A percentile compares a stretch with the other conserved stretches of the same genome.
These are phyloP conservation scores for Geotrypetes seraphini DNA, from an alignment of 2,797 vertebrate species.

Conservation along the genomic window DNA sequence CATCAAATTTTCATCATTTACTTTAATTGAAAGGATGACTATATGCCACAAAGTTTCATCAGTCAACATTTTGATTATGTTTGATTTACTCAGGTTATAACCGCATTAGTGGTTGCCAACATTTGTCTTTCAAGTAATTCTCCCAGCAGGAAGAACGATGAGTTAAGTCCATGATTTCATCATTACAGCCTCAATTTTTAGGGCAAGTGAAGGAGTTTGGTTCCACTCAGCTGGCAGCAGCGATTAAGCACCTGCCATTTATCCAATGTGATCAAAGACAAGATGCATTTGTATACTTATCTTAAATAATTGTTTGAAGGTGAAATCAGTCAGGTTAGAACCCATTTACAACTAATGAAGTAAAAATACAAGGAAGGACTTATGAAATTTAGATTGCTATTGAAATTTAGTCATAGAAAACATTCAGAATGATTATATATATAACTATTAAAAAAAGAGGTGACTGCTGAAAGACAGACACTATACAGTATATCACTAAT, in stretches of 20 bases:
- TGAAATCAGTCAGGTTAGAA: conserved; percentile 42
- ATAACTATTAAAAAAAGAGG: too few species aligned
- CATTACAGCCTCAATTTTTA: conserved; percentile 48
- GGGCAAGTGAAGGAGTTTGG: conserved; percentile 46
- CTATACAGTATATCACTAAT: too few species aligned
- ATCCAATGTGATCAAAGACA: conserved; percentile 29
- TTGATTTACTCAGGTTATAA: conserved; percentile 57
- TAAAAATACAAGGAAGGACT: conserved; percentile 17
- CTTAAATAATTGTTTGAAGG: conserved; percentile 40
- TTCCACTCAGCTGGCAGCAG: conserved; percentile 49
- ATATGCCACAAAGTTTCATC: conserved; percentile 38
- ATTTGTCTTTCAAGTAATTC: conserved; percentile 53
- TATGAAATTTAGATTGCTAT: conserved; percentile 13
- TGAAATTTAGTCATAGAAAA: conserved; percentile 5
- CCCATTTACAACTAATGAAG: conserved; percentile 31
- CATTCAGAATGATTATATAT: too few species aligned
- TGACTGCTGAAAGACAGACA: too few species aligned
- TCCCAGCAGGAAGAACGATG: conserved; percentile 41
- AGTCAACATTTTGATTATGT: conserved; percentile 48
- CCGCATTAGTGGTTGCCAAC: conserved; percentile 53
- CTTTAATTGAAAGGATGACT: conserved; percentile 38
- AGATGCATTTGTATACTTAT: conserved; percentile 47
- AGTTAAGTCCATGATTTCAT: conserved; percentile 43
- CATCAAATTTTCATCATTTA: conserved; percentile 31
- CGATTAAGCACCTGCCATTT: conserved; percentile 39